Percentiles rank a stretch among this genome's conserved stretches.
phyloP scores from a whole-genome alignment of 2,797 vertebrate genomes.

The Tympanoctomys barrerae region DNA sequence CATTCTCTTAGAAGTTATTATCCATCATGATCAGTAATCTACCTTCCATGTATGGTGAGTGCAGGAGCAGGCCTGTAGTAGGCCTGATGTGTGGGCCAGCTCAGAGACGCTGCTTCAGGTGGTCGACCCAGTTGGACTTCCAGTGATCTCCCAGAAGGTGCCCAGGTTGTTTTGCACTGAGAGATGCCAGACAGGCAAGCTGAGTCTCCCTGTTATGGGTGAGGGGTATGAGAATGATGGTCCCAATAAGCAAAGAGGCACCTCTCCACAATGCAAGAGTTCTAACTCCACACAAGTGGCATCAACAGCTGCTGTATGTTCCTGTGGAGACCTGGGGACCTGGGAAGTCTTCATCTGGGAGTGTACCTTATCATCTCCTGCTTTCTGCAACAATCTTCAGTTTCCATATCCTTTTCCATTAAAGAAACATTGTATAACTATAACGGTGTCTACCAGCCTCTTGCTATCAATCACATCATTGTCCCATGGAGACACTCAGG shows the following conservation, averaged over 20 bases:
- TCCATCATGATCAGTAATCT: neutral
- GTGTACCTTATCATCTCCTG: neutral
- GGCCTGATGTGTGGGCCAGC: neutral
- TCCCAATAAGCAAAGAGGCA: neutral
- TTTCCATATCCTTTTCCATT: constrained; percentile 66
- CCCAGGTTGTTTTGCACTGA: neutral
- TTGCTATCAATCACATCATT: constrained; percentile 61
- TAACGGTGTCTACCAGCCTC: constrained; percentile 31
- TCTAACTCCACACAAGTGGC: neutral
- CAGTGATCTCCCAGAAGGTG: neutral
- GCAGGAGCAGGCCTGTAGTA: neutral
- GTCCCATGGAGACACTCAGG: constrained; percentile 64
- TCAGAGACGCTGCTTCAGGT: neutral
- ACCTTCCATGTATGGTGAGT: neutral
- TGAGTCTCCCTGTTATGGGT: neutral
- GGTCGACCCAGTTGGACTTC: neutral
- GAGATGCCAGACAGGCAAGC: neutral
- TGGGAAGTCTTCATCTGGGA: constrained; percentile 35
- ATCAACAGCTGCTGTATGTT: constrained; percentile 27
- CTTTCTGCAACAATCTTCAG: constrained; percentile 58
- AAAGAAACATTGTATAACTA: constrained; percentile 63
- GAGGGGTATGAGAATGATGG: constrained; percentile 1
- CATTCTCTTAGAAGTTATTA: neutral
- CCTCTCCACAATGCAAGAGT: neutral
- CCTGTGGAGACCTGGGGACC: neutral